phyloP scores from a whole-genome alignment of 1,140 invertebrate species.

The Brachionus sp. region DNA sequence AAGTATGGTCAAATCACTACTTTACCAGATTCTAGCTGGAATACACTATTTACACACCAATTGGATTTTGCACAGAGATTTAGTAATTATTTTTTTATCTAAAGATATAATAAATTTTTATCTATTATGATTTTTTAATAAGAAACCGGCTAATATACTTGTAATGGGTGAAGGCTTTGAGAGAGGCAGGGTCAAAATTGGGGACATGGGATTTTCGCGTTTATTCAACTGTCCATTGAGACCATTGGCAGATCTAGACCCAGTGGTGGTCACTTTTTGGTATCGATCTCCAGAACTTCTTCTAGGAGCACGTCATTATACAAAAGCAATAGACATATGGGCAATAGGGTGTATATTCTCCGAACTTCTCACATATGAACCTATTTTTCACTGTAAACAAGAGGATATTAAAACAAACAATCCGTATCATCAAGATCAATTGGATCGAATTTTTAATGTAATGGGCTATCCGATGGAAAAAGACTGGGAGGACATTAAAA shows the following conservation, averaged over 20 bases:
- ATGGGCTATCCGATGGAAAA: constrained; percentile 89
- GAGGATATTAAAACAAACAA: constrained; percentile 99
- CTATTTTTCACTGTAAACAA: constrained; percentile 98
- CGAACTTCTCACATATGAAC: constrained; percentile 72
- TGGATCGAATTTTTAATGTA: constrained; percentile 98
- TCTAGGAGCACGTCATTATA: constrained; percentile 92
- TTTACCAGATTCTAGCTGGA: constrained; percentile 98
- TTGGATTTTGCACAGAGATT: constrained; percentile 97
- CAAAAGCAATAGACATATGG: constrained; percentile 99
- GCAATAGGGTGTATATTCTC: constrained; percentile 98
- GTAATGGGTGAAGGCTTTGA: constrained; percentile 98
- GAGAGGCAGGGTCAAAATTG: constrained; percentile 93
- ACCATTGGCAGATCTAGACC: constrained; percentile 81
- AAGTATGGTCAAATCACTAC: constrained; percentile 77
- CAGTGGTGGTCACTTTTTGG: constrained; percentile 99
- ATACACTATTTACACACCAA: constrained; percentile 99
- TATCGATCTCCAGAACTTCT: constrained; percentile 94
- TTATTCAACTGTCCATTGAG: constrained; percentile 97
- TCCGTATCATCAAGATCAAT: constrained; percentile 98
- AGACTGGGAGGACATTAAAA: constrained; percentile 93
- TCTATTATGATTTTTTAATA: constrained; percentile 45
- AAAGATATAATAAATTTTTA: not conserved
- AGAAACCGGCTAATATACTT: constrained; percentile 98
- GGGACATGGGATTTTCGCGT: constrained; percentile 99
- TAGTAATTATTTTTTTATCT: constrained; percentile 65